These are phyloP conservation scores for Eurystomus gularis DNA, from an alignment of 2,113 vertebrate species.

Conservation along the genomic window DNA sequence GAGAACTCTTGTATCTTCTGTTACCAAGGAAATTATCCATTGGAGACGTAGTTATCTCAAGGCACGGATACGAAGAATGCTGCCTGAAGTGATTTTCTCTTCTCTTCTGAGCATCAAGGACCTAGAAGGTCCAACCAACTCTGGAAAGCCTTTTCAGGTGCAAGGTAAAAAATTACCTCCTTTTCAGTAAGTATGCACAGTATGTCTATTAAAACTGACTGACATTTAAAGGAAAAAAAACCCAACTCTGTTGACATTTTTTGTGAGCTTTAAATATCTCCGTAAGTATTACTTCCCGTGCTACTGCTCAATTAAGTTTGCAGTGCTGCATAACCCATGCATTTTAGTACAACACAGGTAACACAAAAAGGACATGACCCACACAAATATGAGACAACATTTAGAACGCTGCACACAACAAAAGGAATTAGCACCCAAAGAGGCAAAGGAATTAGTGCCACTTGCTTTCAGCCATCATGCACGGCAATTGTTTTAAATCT, in stretches of 20 bases:
- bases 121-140: neutral
- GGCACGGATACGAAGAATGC: neutral
- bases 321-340: neutral
- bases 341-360: neutral
- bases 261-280: neutral
- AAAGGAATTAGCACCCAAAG: neutral
- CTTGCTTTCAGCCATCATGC: neutral
- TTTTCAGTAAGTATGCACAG: neutral
- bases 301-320: neutral
- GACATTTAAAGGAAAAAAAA: neutral
- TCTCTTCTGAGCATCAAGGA: neutral
- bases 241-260: neutral
- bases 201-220: neutral
- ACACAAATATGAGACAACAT: neutral
- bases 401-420: neutral
- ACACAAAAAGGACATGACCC: neutral
- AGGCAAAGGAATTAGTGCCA: neutral
- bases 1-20: too few relatives aligned
- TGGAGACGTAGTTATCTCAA: neutral
- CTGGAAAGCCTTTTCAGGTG: neutral
- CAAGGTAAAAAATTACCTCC: neutral
- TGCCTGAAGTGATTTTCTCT: neutral
- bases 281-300: neutral
- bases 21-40: neutral
- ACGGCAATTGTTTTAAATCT: neutral